Evolutionary conservation across 2,888 invertebrate genomes (phyloP), one percentile per base, ranked within the genome.

Genomic region (Biston stratarius): DNA sequence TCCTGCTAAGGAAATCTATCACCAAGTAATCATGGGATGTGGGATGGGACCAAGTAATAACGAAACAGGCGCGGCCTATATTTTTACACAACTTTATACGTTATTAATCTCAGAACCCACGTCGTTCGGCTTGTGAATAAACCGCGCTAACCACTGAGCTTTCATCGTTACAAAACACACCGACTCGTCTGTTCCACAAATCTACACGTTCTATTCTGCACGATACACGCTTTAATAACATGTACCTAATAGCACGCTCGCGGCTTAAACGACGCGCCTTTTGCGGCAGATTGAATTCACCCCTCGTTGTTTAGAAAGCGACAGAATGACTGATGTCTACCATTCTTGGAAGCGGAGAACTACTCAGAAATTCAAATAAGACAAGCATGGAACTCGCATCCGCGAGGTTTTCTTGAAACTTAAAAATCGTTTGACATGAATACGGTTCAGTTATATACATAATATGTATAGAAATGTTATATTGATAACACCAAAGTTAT

Each of bases 251-350:
- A 53, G 52, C 58, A 44, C 48, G 61, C 52, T 56, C 60, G 42
- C 56, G 57, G 47, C 48, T 62, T 53, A 58, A 55, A 62, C 61
- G 56, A 58, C 48, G 66, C 55, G 59, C 55, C 55, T 48, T 59
- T 45, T 61, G 61, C 24, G 15, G 38, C 49, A 59, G 67, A 67
- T 67, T 63, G 59, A 63, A 63, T 66, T 52, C 61, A 61, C 63
- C 61, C 57, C 63, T 63, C 59, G 38, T 67, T 67, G 55, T 59
- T 61, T 52, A 60, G 38, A 60, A 49, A 36, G 42, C 53, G 59
- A 49, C 67, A 47, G 59, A 55, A 53, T 58, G 59, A 62, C 42
- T 67, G 53, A 67, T 67, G 59, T 36, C 40, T 57, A 33, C n/a
- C 44, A 40, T 61, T 65, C 47, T 56, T 15, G 36, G 9, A 44